Base-by-base conservation (phyloP, 2,797 vertebrate species). In the Orestias chungarensis region DNA sequence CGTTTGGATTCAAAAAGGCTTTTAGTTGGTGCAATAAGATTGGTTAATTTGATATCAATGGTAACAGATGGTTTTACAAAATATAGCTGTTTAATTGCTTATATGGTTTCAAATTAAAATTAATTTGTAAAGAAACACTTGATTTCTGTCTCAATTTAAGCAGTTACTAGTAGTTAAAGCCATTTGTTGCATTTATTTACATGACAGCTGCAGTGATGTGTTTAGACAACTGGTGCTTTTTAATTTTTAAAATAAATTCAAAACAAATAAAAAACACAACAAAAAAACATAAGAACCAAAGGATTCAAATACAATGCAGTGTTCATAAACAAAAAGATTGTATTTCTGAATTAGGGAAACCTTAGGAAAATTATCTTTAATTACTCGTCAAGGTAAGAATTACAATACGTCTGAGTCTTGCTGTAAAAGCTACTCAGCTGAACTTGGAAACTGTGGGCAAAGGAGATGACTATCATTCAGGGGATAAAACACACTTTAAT, bases 401-500 rank as follows among this genome's bases (percentile, higher is more conserved):
- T 81, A 85, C 66, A 84, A 50, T 73, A 70, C 66, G 40, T 44
- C 59, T 61, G 11, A 74, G 59, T 77, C 89, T 82, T 80, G 3
- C 17, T 38, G 78, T 84, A 80, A 72, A 84, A 81, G 75, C 76
- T 73, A 73, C 77, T 82, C 47, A 70, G 74, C 65, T 83, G 79
- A 90, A 88, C 83, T 75, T 75, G 69, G 74, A 76, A 68, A 80
- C 64, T 62, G 82, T 74, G 78, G 72, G 82, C 79, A 79, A 76
- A 85, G 81, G 77, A 86, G 89, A 90, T 83, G 85, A 83, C 76
- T 91, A 91, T 92, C 89, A 92, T 90, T 89, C 88, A 64, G 29
- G 79, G 87, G 81, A 87, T 92, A 85, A 90, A 92, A 92, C 86
- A 90, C 81, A 85, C 87, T 91, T 88, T 93, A 92, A 92, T 93